Evolutionary conservation across 2,888 invertebrate genomes (phyloP), one percentile per base, ranked within the genome.

Genomic region (Cosmorhoe ocellata): DNA sequence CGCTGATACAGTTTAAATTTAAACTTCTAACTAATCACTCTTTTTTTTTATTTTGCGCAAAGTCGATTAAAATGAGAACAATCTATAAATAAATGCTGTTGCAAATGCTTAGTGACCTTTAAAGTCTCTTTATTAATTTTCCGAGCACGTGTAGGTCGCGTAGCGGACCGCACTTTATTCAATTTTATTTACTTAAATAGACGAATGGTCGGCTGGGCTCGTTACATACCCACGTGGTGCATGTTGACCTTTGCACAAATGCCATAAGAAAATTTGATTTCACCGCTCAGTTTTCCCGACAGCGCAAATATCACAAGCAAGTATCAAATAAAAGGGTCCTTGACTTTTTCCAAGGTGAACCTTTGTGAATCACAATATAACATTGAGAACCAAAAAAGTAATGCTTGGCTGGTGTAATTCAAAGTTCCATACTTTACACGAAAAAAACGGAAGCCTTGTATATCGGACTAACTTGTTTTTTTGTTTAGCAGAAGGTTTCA

Each of bases 241-340:
- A 58, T 55, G 22, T 48, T 72, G 67, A 69, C 71, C 72, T 74
- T 69, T 71, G 45, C 37, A 55, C 51, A 66, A 72, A 71, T 69
- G 66, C 43, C 66, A 67, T 47, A 51, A 48, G 54, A 46, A 58
- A 65, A 59, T 57, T 65, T 50, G 39, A 66, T 59, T 58, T 57
- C 59, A 45, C 37, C 51, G 51, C 30, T 18, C 45, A 30, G 33
- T 36, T 32, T 26, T 30, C 36, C 8, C 14, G 24, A 34, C 28
- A 42, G 36, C 36, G 41, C 33, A 55, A 53, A 58, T 49, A 46
- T 38, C 36, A 46, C 28, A 22, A 30, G 30, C 34, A 38, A 36
- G 40, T 44, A 36, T 42, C 12, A 43, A 47, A 53, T 53, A 49
- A 39, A 51, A 28, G n/a, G 34, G 13, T 37, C 10, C 28, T 34